A percentile compares a stretch with the other conserved stretches of the same genome.
These are phyloP conservation scores for Lithophane leautieri DNA, from an alignment of 2,888 invertebrate genomes.

Conservation along the genomic window DNA sequence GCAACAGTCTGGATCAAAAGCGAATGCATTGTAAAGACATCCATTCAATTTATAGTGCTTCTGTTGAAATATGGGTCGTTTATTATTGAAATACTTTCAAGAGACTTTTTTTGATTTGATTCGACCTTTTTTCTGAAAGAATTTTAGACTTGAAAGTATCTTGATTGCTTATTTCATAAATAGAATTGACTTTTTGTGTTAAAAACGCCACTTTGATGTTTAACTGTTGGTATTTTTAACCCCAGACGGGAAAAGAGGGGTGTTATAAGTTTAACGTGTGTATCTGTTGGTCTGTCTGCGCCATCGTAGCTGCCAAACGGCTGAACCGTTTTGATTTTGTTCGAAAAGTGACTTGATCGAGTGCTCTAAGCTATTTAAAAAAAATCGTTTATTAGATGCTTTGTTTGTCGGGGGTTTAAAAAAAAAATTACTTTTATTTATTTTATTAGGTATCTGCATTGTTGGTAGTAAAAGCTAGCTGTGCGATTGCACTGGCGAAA, in stretches of 20 bases:
- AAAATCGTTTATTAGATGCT: no score
- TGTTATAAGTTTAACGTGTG: no score
- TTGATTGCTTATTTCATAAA: neutral
- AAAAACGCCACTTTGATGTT: neutral
- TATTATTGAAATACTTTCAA: slow-evolving; percentile 35
- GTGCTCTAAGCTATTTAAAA: no score
- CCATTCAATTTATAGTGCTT: slow-evolving; percentile 30
- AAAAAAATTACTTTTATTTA: no score
- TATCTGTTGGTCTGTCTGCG: no score
- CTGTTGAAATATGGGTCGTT: slow-evolving; percentile 15
- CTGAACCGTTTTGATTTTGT: no score
- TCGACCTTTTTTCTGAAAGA: neutral
- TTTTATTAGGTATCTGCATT: neutral
- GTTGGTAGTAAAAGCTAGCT: no score
- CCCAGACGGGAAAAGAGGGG: no score
- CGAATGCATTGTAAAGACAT: slow-evolving; percentile 40
- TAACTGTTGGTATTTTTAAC: neutral
- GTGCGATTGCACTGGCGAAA: no score
- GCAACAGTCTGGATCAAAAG: slow-evolving; percentile 18
- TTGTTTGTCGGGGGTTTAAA: no score
- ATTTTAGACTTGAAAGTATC: neutral
- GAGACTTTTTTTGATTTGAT: slow-evolving; percentile 1
- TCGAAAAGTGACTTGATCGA: no score
- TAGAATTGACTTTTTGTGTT: neutral
- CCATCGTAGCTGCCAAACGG: no score